phyloP scores from a whole-genome alignment of 2,888 invertebrate genomes.

The Bhutanitis thaidina region DNA sequence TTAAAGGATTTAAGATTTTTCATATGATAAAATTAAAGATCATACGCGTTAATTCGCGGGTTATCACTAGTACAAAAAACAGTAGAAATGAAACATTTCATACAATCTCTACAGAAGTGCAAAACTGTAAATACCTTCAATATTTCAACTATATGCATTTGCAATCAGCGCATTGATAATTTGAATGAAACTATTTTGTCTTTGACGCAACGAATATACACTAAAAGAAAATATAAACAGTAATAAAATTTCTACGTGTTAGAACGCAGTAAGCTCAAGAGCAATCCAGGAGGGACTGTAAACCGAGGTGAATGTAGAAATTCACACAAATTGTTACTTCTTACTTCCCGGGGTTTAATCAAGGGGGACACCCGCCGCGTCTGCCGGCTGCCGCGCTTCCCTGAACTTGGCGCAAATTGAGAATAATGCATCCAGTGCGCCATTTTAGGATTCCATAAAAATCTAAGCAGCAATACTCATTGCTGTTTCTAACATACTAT shows the following conservation, averaged over 20 bases:
- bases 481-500: background rate
- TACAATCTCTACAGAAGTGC: no score
- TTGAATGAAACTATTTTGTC: no score
- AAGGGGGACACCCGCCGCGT: slow-evolving; percentile 77
- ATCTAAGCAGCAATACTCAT: slow-evolving; percentile 35
- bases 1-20: no score
- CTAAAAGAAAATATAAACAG: slow-evolving; percentile 8
- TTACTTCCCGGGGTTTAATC: slow-evolving; percentile 72
- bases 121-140: no score
- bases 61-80: no score
- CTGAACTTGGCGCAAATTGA: slow-evolving; percentile 72
- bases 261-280: slow-evolving; percentile 39
- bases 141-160: no score
- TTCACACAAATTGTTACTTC: slow-evolving; percentile 73
- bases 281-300: slow-evolving; percentile 40
- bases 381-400: slow-evolving; percentile 49
- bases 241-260: slow-evolving; percentile 14
- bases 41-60: no score
- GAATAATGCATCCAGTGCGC: slow-evolving; percentile 67
- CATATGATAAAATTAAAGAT: no score
- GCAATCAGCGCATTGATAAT: no score
- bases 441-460: slow-evolving; percentile 58
- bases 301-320: slow-evolving; percentile 41
- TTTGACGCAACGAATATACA: background rate
- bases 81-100: no score